Percentiles rank a stretch among this genome's conserved stretches.
Evolutionary conservation across 2,113 vertebrate species (phyloP).

Genomic region (Telmatochromis sp.): DNA sequence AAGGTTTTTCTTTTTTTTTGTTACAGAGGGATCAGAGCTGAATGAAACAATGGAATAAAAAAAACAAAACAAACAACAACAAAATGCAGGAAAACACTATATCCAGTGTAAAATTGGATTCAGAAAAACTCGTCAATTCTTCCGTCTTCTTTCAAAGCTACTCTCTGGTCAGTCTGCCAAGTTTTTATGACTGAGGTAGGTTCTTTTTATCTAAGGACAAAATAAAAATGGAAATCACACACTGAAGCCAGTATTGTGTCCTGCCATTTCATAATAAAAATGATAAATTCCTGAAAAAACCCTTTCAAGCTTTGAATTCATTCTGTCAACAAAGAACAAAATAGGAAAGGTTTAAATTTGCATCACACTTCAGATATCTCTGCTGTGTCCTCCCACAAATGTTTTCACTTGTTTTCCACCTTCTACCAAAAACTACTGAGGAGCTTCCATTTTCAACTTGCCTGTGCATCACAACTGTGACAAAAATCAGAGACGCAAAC

Average conservation of each 20-base stretch:
- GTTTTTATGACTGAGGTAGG: constrained; percentile 76
- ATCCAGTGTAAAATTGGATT: constrained; percentile 68
- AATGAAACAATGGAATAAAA: neutral
- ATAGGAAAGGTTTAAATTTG: constrained; percentile 27
- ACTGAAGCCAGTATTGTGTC: constrained; percentile 29
- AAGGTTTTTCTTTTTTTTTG: neutral
- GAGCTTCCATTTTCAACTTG: constrained; percentile 7
- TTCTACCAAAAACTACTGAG: constrained; percentile 24
- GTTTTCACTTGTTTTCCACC: constrained; percentile 5
- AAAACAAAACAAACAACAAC: neutral
- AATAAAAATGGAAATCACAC: constrained; percentile 49
- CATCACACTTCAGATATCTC: constrained; percentile 28
- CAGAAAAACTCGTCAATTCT: constrained; percentile 27
- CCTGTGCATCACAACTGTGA: constrained; percentile 41
- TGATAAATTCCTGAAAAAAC: constrained; percentile 44
- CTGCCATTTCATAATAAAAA: constrained; percentile 44
- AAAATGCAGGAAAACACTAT: constrained; percentile 24
- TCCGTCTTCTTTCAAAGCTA: constrained; percentile 38
- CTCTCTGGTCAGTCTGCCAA: constrained; percentile 64
- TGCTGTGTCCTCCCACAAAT: neutral
- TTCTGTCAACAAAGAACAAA: constrained; percentile 32
- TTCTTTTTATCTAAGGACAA: constrained; percentile 66
- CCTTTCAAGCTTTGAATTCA: constrained; percentile 43
- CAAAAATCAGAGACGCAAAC: constrained; percentile 29
- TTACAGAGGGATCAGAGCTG: constrained; percentile 21